These are phyloP conservation scores for Allygus modestus DNA, from an alignment of 2,888 invertebrate genomes.

Conservation along the genomic window DNA sequence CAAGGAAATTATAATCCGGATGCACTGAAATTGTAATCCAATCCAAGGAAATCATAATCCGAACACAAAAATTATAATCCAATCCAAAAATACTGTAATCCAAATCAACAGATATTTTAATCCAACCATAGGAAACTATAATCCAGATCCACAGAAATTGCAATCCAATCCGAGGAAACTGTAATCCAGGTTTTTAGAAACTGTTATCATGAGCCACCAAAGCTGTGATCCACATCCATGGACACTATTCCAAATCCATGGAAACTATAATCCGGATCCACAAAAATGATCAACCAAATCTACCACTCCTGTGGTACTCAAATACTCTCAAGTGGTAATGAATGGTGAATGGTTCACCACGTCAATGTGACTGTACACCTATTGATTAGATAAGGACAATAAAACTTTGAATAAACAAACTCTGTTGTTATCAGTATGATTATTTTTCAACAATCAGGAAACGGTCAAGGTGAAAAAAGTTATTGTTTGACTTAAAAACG, in stretches of 20 bases:
- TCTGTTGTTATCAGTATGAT: conserved; percentile 4
- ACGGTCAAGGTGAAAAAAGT: background rate
- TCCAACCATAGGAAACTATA: too few species aligned
- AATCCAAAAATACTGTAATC: too few species aligned
- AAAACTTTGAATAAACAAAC: conserved; percentile 9
- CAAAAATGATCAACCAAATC: background rate
- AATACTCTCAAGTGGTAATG: background rate
- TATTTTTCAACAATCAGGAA: background rate
- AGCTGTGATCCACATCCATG: too few species aligned
- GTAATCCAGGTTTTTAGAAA: too few species aligned
- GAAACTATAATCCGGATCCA: background rate
- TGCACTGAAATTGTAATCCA: too few species aligned
- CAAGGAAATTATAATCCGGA: background rate
- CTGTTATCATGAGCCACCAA: too few species aligned
- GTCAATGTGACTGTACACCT: background rate
- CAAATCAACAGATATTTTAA: too few species aligned
- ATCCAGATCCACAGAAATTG: background rate
- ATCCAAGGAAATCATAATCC: too few species aligned
- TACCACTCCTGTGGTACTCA: background rate
- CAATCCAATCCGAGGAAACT: too few species aligned
- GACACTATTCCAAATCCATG: background rate
- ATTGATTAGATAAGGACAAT: conserved; percentile 28
- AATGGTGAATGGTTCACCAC: background rate
- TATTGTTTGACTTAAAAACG: too few species aligned
- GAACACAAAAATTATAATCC: too few species aligned